Percentiles rank a stretch among this genome's conserved stretches.
These are phyloP conservation scores for Suricata suricatta DNA, from an alignment of 2,113 vertebrate genomes.

Conservation along the genomic window DNA sequence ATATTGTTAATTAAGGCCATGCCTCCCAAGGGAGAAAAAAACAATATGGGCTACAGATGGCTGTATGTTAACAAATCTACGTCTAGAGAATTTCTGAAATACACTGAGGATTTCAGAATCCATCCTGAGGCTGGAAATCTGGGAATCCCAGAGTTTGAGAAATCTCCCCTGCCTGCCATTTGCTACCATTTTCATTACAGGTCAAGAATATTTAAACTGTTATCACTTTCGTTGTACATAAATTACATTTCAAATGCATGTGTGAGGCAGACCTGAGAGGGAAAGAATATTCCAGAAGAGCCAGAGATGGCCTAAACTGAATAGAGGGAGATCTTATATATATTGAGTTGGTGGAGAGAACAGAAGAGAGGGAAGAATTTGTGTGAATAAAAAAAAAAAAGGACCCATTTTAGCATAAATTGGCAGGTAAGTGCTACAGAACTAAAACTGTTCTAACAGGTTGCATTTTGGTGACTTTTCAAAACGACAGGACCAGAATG, in stretches of 20 bases:
- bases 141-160: background rate
- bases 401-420: background rate
- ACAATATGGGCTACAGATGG: background rate
- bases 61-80: background rate
- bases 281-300: background rate
- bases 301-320: background rate
- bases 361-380: background rate
- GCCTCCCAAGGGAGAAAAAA: background rate
- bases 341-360: background rate
- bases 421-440: background rate
- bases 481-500: background rate
- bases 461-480: constrained; percentile 21
- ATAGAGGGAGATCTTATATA: background rate
- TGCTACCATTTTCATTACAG: constrained; percentile 5
- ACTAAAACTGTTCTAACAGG: background rate
- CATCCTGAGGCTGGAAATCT: background rate
- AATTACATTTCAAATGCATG: background rate
- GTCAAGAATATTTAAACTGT: background rate
- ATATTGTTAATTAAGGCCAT: constrained; percentile 41
- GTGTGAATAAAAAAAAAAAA: background rate
- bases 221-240: background rate
- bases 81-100: constrained; percentile 23
- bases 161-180: background rate
- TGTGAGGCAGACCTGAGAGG: background rate
- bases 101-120: constrained; percentile 36